Conservation (phyloP, 1,140 invertebrate genomes). For the Neodiprion pinetum region DNA sequence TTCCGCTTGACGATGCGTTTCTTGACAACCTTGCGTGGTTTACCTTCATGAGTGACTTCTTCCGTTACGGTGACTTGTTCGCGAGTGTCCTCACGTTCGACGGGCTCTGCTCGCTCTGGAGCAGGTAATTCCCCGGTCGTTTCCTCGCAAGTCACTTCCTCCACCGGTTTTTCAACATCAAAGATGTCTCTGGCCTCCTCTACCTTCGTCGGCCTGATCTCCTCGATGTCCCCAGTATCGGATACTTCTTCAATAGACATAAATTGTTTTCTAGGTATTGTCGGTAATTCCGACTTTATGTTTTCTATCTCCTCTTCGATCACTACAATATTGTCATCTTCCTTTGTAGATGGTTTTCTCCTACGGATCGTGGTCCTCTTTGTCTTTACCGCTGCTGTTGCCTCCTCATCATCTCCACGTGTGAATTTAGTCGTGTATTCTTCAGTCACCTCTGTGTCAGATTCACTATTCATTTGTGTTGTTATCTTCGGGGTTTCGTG, state of each 20-base stretch:
- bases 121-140: conserved; percentile 45
- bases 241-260: conserved; percentile 55
- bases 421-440: conserved; percentile 58
- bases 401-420: conserved; percentile 55
- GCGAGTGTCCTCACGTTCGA: conserved; percentile 36
- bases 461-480: conserved; percentile 45
- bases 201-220: conserved; percentile 40
- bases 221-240: conserved; percentile 35
- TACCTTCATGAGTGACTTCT: conserved; percentile 42
- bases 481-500: conserved; percentile 49
- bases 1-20: conserved; percentile 55
- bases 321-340: conserved; percentile 45
- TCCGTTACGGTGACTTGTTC: conserved; percentile 29
- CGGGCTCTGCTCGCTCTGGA: conserved; percentile 41
- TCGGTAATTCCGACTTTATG: conserved; percentile 40
- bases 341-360: conserved; percentile 31
- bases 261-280: conserved; percentile 55
- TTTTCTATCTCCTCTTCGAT: conserved; percentile 59
- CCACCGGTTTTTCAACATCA: conserved; percentile 26
- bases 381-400: conserved; percentile 52
- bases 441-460: conserved; percentile 56
- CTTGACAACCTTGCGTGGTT: conserved; percentile 40
- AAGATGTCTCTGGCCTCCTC: conserved; percentile 25
- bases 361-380: conserved; percentile 55
- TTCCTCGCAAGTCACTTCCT: conserved; percentile 36